Evolutionary conservation across 2,797 vertebrate species (phyloP).

Genomic region (Falco biarmicus): DNA sequence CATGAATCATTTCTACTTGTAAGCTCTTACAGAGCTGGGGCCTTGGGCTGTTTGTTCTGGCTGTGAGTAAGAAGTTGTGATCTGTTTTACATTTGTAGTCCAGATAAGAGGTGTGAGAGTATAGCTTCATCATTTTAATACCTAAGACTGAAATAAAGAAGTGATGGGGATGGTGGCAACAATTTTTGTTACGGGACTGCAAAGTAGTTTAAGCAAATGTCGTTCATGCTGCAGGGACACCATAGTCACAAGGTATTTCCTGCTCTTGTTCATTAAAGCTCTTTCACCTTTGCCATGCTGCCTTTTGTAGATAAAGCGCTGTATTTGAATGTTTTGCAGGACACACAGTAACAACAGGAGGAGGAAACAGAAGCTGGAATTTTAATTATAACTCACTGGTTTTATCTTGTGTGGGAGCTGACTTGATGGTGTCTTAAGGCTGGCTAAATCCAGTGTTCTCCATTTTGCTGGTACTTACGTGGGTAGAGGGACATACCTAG

Average conservation of each 20-base stretch:
- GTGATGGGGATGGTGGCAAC: background rate
- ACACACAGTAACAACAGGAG: constrained; percentile 3
- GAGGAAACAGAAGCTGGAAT: constrained; percentile 3
- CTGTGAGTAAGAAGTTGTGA: background rate
- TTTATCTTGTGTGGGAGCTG: background rate
- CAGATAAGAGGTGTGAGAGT: background rate
- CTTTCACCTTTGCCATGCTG: background rate
- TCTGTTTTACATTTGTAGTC: background rate
- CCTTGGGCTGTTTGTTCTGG: background rate
- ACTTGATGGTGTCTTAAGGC: background rate
- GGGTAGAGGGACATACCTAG: background rate
- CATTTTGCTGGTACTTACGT: background rate
- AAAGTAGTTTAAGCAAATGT: background rate
- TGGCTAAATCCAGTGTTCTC: background rate
- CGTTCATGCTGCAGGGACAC: background rate
- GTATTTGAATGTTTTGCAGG: constrained; percentile 10
- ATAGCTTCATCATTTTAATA: background rate
- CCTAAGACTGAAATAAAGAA: background rate
- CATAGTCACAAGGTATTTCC: background rate
- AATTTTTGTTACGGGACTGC: background rate
- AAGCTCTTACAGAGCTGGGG: background rate
- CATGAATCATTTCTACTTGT: background rate
- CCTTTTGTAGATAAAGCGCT: background rate
- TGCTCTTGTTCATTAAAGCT: background rate
- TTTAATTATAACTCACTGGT: background rate